Percentiles rank a stretch among this genome's conserved stretches.
These are phyloP conservation scores for Chiloscyllium plagiosum DNA, from an alignment of 2,113 vertebrate species.

Conservation along the genomic window DNA sequence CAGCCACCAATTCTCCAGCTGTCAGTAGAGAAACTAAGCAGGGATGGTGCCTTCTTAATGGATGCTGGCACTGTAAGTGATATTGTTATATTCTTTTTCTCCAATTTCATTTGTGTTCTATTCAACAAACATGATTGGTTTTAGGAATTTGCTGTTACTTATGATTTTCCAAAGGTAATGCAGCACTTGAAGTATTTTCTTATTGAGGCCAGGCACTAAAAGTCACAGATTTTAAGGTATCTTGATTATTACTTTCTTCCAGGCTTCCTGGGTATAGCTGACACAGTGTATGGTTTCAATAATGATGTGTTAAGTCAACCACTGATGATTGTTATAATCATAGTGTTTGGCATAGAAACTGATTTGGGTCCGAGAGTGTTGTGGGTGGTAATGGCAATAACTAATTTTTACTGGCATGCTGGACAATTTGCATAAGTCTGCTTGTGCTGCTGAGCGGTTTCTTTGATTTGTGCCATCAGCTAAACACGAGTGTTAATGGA, in stretches of 20 bases:
- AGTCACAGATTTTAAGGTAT: background rate
- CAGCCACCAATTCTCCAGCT: conserved; percentile 84
- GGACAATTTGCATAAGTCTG: background rate
- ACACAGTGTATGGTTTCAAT: background rate
- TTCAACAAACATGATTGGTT: background rate
- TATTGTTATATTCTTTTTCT: background rate
- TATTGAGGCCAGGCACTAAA: background rate
- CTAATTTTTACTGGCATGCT: background rate
- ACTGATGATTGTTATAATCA: background rate
- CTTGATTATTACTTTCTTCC: background rate
- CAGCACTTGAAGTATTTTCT: background rate
- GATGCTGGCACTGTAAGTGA: conserved; percentile 78
- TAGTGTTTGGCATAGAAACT: background rate
- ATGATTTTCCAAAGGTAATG: background rate
- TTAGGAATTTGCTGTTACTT: background rate
- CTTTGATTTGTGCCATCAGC: background rate
- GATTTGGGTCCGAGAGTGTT: background rate
- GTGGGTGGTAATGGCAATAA: background rate
- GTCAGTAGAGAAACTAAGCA: conserved; percentile 83
- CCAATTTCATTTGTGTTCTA: background rate
- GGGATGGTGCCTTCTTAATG: conserved; percentile 88
- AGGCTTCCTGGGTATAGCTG: background rate
- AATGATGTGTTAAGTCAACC: background rate
- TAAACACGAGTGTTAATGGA: background rate
- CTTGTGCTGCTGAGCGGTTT: background rate